Percentiles rank a stretch among this genome's conserved stretches.
These are phyloP conservation scores for Notoglanidium macrostoma DNA, from an alignment of 2,797 vertebrate species.

Conservation along the genomic window DNA sequence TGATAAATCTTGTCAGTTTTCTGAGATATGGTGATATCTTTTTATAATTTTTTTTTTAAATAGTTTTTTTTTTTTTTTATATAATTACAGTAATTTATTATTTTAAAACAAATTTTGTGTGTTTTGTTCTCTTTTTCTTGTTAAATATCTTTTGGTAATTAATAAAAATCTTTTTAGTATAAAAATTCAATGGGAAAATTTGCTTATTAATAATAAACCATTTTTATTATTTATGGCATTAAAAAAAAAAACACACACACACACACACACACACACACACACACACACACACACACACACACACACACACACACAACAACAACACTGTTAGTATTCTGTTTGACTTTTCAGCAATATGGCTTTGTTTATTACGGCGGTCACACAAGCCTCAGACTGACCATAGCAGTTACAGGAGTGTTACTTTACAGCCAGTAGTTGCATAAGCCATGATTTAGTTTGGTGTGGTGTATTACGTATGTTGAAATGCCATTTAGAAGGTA, in stretches of 20 bases:
- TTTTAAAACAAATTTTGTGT: no score
- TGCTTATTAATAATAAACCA: no score
- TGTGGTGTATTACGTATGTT: not conserved
- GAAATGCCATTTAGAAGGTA: not conserved
- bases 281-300: no score
- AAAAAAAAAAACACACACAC: no score
- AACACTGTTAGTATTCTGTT: not conserved
- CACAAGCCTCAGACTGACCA: not conserved
- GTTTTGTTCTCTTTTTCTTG: not conserved
- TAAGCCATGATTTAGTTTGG: constrained; percentile 9
- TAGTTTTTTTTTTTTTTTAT: not conserved
- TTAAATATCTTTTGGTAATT: not conserved
- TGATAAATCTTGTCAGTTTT: not conserved
- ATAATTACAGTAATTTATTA: not conserved
- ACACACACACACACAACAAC: no score
- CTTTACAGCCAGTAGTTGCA: not conserved
- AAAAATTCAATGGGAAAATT: not conserved
- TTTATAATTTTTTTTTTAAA: not conserved
- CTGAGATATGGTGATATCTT: not conserved
- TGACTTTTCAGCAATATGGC: not conserved
- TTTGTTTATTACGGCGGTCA: not conserved
- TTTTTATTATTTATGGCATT: not conserved
- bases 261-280: no score
- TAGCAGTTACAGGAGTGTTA: not conserved
- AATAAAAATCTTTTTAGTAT: not conserved